Evolutionary conservation across 2,113 vertebrate species (phyloP), one percentile per base, ranked within the genome.

Genomic region (Tetrax tetrax): DNA sequence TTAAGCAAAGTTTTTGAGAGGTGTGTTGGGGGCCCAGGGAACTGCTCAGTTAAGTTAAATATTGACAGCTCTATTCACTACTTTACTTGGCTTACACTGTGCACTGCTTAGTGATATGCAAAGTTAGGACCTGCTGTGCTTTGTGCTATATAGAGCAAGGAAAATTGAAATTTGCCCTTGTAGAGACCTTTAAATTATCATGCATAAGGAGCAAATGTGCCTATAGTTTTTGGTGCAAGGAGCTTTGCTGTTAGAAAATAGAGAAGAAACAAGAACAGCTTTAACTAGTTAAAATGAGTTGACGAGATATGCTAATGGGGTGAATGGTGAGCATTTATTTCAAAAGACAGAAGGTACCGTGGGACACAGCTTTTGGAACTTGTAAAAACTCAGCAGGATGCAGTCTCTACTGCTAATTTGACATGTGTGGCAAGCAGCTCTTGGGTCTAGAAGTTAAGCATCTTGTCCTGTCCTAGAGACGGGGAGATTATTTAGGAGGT

Each of bases 61-160:
- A 91, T 56, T 79, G 91, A 89, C 87, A 89, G 33, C 53, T 94
- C 74, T 89, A 33, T 87, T 89, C 65, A 51, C 82, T 89, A 70
- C 54, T 77, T 93, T 85, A 43, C 60, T 75, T 59, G 29, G 45
- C 38, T 70, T 91, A n/a, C 22, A 41, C 59, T 90, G 25, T 64
- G 56, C 38, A 68, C 47, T 70, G 76, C 69, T 90, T 80, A 92
- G 80, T 63, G 86, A 63, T 45, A 72, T 63, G 88, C 33, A 71
- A 54, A 87, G 33, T 59, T 92, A 70, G 43, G 64, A 81, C 27
- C 65, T 82, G 53, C 54, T 93, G 57, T 87, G 25, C 71, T 59
- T 78, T 31, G 60, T 92, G 68, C 64, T 70, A 27, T 75, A 53
- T 4, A 82, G 27, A 82, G 27, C 29, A 91, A 81, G 24, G 35